Conservation (phyloP, 1,140 invertebrate genomes). For the Stegodyphus mimosarum region DNA sequence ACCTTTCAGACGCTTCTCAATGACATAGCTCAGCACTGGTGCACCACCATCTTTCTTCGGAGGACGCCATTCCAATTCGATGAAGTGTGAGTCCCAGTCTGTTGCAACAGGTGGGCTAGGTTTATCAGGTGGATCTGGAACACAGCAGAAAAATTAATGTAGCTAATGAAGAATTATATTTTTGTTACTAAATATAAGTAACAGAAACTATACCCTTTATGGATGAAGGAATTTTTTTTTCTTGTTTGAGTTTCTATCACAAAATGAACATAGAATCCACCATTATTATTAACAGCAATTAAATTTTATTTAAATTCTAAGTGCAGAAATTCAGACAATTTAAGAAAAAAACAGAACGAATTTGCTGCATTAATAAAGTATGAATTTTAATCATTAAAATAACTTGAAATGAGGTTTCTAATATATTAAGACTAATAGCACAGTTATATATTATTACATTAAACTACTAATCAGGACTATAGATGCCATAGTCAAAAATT, state of each 20-base stretch:
- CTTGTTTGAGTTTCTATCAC: neutral
- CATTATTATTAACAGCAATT: too few relatives aligned
- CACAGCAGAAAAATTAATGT: neutral
- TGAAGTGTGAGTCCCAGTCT: conserved; percentile 95
- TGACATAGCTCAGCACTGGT: conserved; percentile 89
- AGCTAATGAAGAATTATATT: neutral
- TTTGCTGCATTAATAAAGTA: too few relatives aligned
- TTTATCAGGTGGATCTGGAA: conserved; percentile 81
- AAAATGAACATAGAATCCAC: too few relatives aligned
- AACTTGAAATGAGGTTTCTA: too few relatives aligned
- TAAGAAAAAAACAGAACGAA: too few relatives aligned
- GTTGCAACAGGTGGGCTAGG: conserved; percentile 88
- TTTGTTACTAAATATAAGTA: neutral
- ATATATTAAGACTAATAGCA: too few relatives aligned
- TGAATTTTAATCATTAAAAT: too few relatives aligned
- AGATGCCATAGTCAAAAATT: too few relatives aligned
- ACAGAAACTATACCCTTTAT: neutral
- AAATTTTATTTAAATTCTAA: too few relatives aligned
- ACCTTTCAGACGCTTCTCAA: conserved; percentile 90
- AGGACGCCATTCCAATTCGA: conserved; percentile 92
- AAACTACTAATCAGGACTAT: too few relatives aligned
- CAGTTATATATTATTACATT: too few relatives aligned
- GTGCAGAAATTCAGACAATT: too few relatives aligned
- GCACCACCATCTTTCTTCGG: conserved; percentile 92
- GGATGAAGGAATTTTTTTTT: neutral